Percentiles rank a stretch among this genome's conserved stretches.
Evolutionary conservation across 92 coral and sea anemone species (phyloP).

Genomic region (Zoanthus sansibaricus): DNA sequence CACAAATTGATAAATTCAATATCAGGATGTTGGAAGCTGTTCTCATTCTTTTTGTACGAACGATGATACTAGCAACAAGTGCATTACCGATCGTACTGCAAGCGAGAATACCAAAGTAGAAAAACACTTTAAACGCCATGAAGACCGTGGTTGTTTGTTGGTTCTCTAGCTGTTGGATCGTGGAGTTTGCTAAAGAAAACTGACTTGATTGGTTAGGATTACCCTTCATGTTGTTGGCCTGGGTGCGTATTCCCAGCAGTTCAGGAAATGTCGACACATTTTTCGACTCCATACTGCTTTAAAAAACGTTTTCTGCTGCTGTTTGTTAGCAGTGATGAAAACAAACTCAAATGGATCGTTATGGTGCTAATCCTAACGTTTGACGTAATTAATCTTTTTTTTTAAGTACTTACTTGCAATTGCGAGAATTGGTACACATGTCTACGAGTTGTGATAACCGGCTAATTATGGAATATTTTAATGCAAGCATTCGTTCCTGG

Average conservation of each 20-base stretch:
- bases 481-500: no score
- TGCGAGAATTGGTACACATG: no score
- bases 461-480: no score
- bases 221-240: not conserved
- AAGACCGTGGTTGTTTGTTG: conserved; percentile 55
- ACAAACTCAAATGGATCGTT: no score
- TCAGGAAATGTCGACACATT: not conserved
- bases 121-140: conserved; percentile 71
- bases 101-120: conserved; percentile 79
- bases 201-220: not conserved
- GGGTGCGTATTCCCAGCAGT: not conserved
- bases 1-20: conserved; percentile 91
- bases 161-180: not conserved
- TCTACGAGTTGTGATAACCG: no score
- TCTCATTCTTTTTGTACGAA: conserved; percentile 67
- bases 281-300: conserved; percentile 12
- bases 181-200: not conserved
- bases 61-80: conserved; percentile 80
- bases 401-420: no score
- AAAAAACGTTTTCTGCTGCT: not conserved
- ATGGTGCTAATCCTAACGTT: no score
- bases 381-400: no score
- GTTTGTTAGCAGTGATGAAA: not conserved
- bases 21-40: conserved; percentile 87
- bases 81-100: conserved; percentile 89